A percentile compares a stretch with the other conserved stretches of the same genome.
These are phyloP conservation scores for Struthidea cinerea DNA, from an alignment of 2,113 vertebrate species.

Conservation along the genomic window DNA sequence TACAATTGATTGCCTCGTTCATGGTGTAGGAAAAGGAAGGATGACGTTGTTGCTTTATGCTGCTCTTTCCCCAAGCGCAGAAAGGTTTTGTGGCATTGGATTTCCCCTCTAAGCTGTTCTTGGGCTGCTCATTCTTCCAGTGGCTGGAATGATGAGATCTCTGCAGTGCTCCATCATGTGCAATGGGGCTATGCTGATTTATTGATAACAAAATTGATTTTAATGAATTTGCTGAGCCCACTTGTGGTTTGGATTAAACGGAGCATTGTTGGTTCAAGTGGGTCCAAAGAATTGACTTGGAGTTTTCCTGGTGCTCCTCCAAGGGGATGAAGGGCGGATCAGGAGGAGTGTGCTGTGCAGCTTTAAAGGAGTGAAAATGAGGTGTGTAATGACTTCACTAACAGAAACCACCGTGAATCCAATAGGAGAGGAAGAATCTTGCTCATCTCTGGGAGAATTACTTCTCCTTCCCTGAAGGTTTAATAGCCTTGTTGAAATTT, in stretches of 20 bases:
- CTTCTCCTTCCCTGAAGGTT: not conserved
- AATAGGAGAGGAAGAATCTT: not conserved
- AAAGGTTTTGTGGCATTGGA: not conserved
- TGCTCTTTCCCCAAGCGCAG: not conserved
- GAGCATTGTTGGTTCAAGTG: accelerated
- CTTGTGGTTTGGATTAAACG: not conserved
- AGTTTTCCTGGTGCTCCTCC: not conserved
- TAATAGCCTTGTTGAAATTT: not conserved
- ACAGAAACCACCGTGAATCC: not conserved
- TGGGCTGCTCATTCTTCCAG: accelerated
- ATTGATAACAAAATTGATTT: not conserved
- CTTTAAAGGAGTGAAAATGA: not conserved
- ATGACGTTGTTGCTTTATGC: not conserved
- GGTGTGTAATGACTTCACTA: not conserved
- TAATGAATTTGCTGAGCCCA: not conserved
- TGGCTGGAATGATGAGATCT: not conserved
- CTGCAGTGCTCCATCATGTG: not conserved
- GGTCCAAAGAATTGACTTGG: not conserved
- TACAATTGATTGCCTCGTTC: not conserved
- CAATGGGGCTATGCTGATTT: accelerated
- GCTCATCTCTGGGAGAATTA: not conserved
- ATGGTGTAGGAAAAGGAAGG: not conserved
- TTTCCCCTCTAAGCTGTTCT: not conserved
- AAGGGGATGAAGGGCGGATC: accelerated
- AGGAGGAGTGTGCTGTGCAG: not conserved